These are phyloP conservation scores for Synodontis membranacea DNA, from an alignment of 2,113 vertebrate species.

Conservation along the genomic window DNA sequence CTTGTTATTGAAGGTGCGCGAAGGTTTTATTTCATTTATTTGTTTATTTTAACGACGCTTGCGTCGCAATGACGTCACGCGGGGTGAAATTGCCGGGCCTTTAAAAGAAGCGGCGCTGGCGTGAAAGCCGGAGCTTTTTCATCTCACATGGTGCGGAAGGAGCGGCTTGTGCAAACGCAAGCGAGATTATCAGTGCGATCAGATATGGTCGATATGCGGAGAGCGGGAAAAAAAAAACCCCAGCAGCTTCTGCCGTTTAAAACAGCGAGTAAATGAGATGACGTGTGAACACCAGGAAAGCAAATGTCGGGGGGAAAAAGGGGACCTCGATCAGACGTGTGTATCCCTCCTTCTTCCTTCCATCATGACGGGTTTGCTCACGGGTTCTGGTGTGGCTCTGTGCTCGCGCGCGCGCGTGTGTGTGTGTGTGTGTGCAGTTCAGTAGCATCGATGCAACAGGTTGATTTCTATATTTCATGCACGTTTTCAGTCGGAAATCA, in stretches of 20 bases:
- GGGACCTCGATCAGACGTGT: slow-evolving; percentile 21
- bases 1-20: slow-evolving; percentile 72
- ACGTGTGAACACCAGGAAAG: slow-evolving; percentile 23
- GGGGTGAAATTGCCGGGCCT: slow-evolving; percentile 76
- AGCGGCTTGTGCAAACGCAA: background rate
- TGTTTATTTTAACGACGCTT: slow-evolving; percentile 61
- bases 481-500: slow-evolving; percentile 3
- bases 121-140: slow-evolving; percentile 45
- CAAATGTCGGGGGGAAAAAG: background rate
- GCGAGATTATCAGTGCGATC: slow-evolving; percentile 20
- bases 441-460: slow-evolving; percentile 32
- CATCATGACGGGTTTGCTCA: slow-evolving; percentile 6
- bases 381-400: background rate
- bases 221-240: too few species aligned
- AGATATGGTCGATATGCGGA: slow-evolving; percentile 3
- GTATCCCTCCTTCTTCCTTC: slow-evolving; percentile 15
- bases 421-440: background rate
- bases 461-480: slow-evolving; percentile 2
- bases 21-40: slow-evolving; percentile 43
- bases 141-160: slow-evolving; percentile 48
- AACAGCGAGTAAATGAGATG: background rate
- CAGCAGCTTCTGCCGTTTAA: background rate
- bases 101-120: slow-evolving; percentile 66
- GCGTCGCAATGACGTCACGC: slow-evolving; percentile 78
- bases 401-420: background rate